phyloP scores from a whole-genome alignment of 2,797 vertebrate genomes.

The Rhinichthys osculus region DNA sequence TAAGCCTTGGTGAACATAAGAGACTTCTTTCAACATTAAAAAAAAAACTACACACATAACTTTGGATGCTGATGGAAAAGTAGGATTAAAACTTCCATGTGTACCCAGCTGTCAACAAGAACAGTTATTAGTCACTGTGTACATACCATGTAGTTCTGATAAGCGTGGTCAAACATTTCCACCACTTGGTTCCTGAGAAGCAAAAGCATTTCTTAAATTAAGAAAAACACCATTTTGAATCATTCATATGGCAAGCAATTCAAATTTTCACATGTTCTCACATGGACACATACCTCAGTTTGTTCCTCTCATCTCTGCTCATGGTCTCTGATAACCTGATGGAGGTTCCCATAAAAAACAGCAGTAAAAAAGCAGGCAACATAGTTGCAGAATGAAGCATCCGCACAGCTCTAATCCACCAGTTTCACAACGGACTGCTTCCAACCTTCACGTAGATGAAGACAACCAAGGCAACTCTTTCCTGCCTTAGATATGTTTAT shows the following conservation, averaged over 20 bases:
- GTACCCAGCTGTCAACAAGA: not conserved
- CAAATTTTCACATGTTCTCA: not conserved
- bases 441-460: constrained; percentile 11
- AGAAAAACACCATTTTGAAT: constrained; percentile 19
- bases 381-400: constrained; percentile 62
- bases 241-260: not conserved
- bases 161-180: constrained; percentile 99
- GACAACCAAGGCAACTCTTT: not conserved
- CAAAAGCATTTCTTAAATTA: not conserved
- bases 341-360: constrained; percentile 68
- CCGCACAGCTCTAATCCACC: constrained; percentile 57
- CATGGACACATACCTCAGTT: constrained; percentile 72
- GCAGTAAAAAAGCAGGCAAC: constrained; percentile 58
- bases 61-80: not conserved
- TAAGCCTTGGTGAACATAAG: not conserved
- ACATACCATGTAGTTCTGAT: constrained; percentile 98
- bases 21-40: not conserved
- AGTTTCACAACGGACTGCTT: constrained; percentile 37
- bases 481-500: constrained; percentile 36
- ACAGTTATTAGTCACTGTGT: not conserved
- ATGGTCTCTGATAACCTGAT: constrained; percentile 71
- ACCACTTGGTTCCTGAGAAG: constrained; percentile 92
- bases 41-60: not conserved
- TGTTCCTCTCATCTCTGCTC: constrained; percentile 76
- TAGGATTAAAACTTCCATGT: not conserved